phyloP scores from a whole-genome alignment of 2,888 invertebrate genomes.

The Carcina quercana region DNA sequence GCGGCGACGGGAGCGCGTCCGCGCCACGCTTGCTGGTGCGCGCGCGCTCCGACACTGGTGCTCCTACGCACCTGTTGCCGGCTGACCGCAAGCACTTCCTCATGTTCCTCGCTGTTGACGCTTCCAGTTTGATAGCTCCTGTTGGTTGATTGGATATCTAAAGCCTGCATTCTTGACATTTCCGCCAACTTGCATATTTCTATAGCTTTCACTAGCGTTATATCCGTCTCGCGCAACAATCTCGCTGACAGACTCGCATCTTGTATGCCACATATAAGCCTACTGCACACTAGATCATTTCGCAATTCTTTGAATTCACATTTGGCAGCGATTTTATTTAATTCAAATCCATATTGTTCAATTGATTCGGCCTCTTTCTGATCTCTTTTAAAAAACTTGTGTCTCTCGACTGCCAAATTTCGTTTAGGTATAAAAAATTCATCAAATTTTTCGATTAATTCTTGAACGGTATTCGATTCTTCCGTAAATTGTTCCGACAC shows the following conservation, averaged over 20 bases:
- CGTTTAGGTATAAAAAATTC: conserved; percentile 14
- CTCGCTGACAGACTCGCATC: conserved; percentile 14
- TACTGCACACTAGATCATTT: conserved; percentile 14
- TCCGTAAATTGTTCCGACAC: conserved; percentile 11
- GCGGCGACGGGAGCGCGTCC: background rate
- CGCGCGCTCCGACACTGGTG: background rate
- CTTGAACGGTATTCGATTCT: conserved; percentile 4
- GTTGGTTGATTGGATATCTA: conserved; percentile 6
- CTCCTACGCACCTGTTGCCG: background rate
- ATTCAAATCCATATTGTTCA: conserved; percentile 17
- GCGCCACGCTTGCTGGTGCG: background rate
- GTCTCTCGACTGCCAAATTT: conserved; percentile 17
- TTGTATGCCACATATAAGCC: conserved; percentile 18
- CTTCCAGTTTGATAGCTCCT: background rate
- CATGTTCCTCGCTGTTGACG: background rate
- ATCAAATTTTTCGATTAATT: conserved; percentile 13
- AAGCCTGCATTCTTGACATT: conserved; percentile 12
- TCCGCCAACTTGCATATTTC: conserved; percentile 14
- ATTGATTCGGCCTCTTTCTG: conserved; percentile 13
- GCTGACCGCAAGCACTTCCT: background rate
- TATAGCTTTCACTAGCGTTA: conserved; percentile 13
- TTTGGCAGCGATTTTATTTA: conserved; percentile 15
- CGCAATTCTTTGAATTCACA: conserved; percentile 19
- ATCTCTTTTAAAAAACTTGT: conserved; percentile 16
- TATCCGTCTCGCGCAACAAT: conserved; percentile 14